Conservation (phyloP, 1,140 invertebrate species). For the Uloborus diversus region DNA sequence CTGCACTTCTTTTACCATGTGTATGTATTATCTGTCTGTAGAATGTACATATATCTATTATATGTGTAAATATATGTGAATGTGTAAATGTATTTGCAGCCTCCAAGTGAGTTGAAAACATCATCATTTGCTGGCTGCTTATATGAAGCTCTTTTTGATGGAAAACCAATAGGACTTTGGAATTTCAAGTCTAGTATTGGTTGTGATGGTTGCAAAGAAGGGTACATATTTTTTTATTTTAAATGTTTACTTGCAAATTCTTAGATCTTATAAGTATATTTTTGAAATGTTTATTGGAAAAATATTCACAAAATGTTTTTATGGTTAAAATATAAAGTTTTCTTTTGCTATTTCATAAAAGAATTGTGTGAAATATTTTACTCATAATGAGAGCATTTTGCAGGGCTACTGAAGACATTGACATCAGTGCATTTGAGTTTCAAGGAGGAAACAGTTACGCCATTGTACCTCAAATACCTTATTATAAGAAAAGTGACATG, state of each 20-base stretch:
- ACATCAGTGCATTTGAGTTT: conserved; percentile 73
- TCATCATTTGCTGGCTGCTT: conserved; percentile 75
- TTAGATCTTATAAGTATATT: not conserved
- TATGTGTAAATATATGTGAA: no score
- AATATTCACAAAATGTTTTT: not conserved
- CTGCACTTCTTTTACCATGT: no score
- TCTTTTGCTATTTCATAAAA: not conserved
- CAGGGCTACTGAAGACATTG: conserved; percentile 68
- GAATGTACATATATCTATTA: no score
- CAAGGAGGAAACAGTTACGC: conserved; percentile 84
- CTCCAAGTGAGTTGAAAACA: conserved; percentile 61
- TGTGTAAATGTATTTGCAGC: conserved; percentile 39
- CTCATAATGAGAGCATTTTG: not conserved
- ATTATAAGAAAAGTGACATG: conserved; percentile 78
- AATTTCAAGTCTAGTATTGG: conserved; percentile 77
- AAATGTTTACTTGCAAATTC: not conserved
- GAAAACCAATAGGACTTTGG: conserved; percentile 83
- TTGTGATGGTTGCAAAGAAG: conserved; percentile 76
- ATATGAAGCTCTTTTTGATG: conserved; percentile 80
- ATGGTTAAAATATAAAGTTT: not conserved
- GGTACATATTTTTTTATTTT: conserved; percentile 60
- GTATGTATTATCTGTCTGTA: no score
- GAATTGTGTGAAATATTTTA: not conserved
- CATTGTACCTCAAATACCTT: conserved; percentile 71
- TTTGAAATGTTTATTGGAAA: not conserved